Base-by-base conservation (phyloP, 2,888 invertebrate genomes). In the Andrena dorsata region DNA sequence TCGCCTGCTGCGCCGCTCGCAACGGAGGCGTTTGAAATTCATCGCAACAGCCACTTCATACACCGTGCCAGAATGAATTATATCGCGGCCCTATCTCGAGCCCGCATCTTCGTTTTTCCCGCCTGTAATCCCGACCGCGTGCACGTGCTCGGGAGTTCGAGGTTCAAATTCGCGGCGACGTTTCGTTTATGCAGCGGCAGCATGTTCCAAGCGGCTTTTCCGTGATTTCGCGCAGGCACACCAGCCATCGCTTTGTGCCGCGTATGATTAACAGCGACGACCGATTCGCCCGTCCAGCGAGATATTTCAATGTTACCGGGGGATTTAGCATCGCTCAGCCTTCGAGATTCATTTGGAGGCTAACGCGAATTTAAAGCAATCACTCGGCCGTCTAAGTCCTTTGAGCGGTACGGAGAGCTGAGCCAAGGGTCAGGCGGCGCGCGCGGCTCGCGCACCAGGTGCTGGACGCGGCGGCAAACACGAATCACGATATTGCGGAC, bases 51-150 rank as follows among this genome's bases (percentile, higher is more conserved):
- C 83, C 76, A 76, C 78, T 85, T 86, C 80, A 47, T 75, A 66
- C 56, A 76, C 75, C 80, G 70, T 70, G 77, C 30, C 79, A 61
- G 83, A 75, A 83, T 86, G 86, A 86, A 78, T 86, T 86, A 86
- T 75, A 81, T 77, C 60, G 64, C 53, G 63, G 63, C 56, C 66
- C 71, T 79, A 76, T 81, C 78, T 83, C 63, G 66, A 58, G 26
- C 49, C 53, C 20, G 76, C 58, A 77, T 79, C 76, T 79, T 75
- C 78, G 86, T 86, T 86, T 86, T 79, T 83, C 75, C 61, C 56
- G 63, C 7, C 66, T 16, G 80, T 72, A 73, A 77, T 75, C 56
- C 72, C 32, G 30, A 23, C n/a, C 61, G 6, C 8, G 63, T 63
- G 76, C 80, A 61, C 69, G 72, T 70, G 74, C 63, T 20, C 32